Conservation (phyloP, 2,797 vertebrate species). For the Micropoecilia bifurca region DNA sequence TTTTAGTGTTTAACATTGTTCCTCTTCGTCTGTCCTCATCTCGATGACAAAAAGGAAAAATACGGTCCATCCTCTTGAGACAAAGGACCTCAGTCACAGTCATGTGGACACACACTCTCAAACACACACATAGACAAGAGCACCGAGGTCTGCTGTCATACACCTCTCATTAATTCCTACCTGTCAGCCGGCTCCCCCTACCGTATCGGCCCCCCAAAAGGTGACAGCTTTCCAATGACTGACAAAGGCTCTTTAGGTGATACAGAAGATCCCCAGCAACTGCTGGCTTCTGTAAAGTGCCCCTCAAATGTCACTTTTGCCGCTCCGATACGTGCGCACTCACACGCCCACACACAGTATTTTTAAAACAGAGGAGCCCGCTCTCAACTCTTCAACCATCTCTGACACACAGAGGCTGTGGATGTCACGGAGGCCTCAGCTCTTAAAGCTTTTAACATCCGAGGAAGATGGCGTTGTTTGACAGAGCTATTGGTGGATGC, state of each 20-base stretch:
- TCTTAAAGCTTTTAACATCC: slow-evolving; percentile 83
- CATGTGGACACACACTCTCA: slow-evolving; percentile 45
- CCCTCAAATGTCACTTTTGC: slow-evolving; percentile 89
- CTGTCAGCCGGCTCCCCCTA: slow-evolving; percentile 80
- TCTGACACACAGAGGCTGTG: slow-evolving; percentile 78
- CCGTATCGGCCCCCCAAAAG: slow-evolving; percentile 75
- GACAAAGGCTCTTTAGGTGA: slow-evolving; percentile 85
- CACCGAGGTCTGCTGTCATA: slow-evolving; percentile 78
- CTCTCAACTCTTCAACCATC: slow-evolving; percentile 81
- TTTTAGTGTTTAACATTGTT: slow-evolving; percentile 37
- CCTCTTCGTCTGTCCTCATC: slow-evolving; percentile 42
- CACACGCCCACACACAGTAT: slow-evolving; percentile 77
- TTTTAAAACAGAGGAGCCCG: slow-evolving; percentile 78
- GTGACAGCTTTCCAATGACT: slow-evolving; percentile 84
- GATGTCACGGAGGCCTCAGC: slow-evolving; percentile 77
- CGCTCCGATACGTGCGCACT: slow-evolving; percentile 73
- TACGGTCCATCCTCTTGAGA: slow-evolving; percentile 77
- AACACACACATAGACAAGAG: slow-evolving; percentile 55
- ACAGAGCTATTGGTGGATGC: slow-evolving; percentile 78
- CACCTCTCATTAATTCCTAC: slow-evolving; percentile 86
- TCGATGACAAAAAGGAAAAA: slow-evolving; percentile 70
- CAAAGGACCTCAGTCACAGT: slow-evolving; percentile 72
- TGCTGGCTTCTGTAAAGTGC: slow-evolving; percentile 80
- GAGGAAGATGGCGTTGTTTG: slow-evolving; percentile 76
- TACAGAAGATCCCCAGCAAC: slow-evolving; percentile 85